phyloP scores from a whole-genome alignment of 2,888 invertebrate species.

The Rhagophthalmus giganteus region DNA sequence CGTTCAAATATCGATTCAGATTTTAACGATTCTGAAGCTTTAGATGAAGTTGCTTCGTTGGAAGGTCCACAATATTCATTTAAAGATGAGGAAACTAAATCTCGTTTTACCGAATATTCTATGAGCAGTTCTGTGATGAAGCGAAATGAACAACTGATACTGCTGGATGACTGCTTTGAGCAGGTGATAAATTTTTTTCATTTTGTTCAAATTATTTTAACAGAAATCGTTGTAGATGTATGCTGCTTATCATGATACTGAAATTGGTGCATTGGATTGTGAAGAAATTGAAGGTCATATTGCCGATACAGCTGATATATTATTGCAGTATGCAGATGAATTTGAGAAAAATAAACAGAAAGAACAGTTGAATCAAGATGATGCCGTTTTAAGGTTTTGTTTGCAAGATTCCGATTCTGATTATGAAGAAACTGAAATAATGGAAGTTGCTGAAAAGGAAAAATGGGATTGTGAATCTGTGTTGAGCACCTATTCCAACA shows the following conservation, averaged over 20 bases:
- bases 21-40: conserved; percentile 50
- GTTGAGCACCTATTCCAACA: conserved; percentile 85
- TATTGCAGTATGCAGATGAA: conserved; percentile 75
- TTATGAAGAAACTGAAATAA: conserved; percentile 63
- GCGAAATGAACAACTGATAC: conserved; percentile 78
- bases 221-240: conserved; percentile 60
- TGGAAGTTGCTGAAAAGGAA: conserved; percentile 66
- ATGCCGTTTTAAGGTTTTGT: conserved; percentile 6
- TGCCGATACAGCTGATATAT: conserved; percentile 67
- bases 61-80: conserved; percentile 56
- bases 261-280: conserved; percentile 85
- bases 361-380: conserved; percentile 59
- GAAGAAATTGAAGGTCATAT: conserved; percentile 87
- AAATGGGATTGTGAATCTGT: conserved; percentile 93
- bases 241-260: conserved; percentile 83
- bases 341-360: conserved; percentile 65
- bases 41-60: conserved; percentile 56
- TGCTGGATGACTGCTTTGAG: conserved; percentile 89
- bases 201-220: too few species aligned
- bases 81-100: conserved; percentile 76
- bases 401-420: conserved; percentile 49
- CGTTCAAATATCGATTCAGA: conserved; percentile 38
- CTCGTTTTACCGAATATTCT: conserved; percentile 90
- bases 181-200: conserved; percentile 60
- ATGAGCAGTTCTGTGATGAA: conserved; percentile 89